Conservation (phyloP, 2,797 vertebrate species). For the Percopsis omiscomaycus region DNA sequence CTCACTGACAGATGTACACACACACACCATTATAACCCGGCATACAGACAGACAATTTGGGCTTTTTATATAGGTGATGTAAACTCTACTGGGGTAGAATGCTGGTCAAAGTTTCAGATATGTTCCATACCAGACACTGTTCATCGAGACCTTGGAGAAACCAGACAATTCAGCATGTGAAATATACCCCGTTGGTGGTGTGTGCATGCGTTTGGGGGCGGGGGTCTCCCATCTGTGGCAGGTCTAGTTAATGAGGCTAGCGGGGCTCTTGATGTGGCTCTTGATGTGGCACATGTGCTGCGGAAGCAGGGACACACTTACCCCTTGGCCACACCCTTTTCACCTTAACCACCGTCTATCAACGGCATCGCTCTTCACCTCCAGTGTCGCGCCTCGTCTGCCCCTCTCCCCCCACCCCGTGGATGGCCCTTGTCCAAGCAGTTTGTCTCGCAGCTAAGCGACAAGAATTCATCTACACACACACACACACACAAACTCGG, state of each 20-base stretch:
- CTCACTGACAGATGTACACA: slow-evolving; percentile 19
- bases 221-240: slow-evolving; percentile 28
- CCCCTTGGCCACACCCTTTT: slow-evolving; percentile 21
- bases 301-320: slow-evolving; percentile 21
- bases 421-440: slow-evolving; percentile 62
- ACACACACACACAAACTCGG: neutral
- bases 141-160: too few species aligned
- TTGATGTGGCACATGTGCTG: slow-evolving; percentile 48
- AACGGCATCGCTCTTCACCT: neutral
- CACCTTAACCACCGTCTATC: too few species aligned
- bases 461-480: slow-evolving; percentile 10
- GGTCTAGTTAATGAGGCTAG: slow-evolving; percentile 50
- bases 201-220: slow-evolving; percentile 3
- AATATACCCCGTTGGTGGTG: slow-evolving; percentile 13
- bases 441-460: slow-evolving; percentile 43
- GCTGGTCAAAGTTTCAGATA: neutral
- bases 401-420: slow-evolving; percentile 28
- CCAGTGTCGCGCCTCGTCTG: neutral
- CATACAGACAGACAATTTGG: slow-evolving; percentile 37
- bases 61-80: slow-evolving; percentile 15
- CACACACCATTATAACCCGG: slow-evolving; percentile 7
- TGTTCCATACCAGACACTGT: neutral
- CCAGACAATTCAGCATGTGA: too few species aligned
- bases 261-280: slow-evolving; percentile 36
- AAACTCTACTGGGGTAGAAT: slow-evolving; percentile 12